Evolutionary conservation across 2,113 vertebrate species (phyloP).

Genomic region (Nyctibius bracteatus): DNA sequence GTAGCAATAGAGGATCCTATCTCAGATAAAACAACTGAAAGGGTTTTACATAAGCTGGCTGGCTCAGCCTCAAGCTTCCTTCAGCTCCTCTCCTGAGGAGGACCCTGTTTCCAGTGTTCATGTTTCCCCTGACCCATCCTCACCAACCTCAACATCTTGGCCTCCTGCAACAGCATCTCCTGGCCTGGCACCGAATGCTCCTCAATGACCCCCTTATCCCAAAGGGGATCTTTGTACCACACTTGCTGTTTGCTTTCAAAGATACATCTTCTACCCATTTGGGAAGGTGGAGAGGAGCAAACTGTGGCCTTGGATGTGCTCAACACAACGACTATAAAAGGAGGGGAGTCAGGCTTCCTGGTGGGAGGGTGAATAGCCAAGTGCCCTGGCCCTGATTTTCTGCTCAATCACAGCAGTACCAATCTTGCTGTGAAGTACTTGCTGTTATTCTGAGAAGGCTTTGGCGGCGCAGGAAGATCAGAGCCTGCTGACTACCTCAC

Average conservation of each 20-base stretch:
- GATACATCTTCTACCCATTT: neutral
- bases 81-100: neutral
- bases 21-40: neutral
- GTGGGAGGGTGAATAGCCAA: neutral
- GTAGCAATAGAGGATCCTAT: slow-evolving; percentile 1
- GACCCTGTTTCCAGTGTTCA: neutral
- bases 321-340: neutral
- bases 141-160: neutral
- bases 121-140: neutral
- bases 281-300: neutral
- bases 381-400: neutral
- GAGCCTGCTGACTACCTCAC: neutral
- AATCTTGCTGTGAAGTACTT: neutral
- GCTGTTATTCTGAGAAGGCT: neutral
- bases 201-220: rapidly evolving
- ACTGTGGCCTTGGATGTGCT: neutral
- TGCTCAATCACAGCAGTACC: rapidly evolving
- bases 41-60: neutral
- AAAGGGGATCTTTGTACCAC: neutral
- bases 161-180: neutral
- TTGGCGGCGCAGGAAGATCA: neutral
- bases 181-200: neutral
- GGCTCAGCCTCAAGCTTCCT: neutral
- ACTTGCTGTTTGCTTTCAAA: neutral
- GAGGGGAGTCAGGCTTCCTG: neutral